Evolutionary conservation across 2,888 invertebrate species (phyloP).

Genomic region (Melanophora roralis): DNA sequence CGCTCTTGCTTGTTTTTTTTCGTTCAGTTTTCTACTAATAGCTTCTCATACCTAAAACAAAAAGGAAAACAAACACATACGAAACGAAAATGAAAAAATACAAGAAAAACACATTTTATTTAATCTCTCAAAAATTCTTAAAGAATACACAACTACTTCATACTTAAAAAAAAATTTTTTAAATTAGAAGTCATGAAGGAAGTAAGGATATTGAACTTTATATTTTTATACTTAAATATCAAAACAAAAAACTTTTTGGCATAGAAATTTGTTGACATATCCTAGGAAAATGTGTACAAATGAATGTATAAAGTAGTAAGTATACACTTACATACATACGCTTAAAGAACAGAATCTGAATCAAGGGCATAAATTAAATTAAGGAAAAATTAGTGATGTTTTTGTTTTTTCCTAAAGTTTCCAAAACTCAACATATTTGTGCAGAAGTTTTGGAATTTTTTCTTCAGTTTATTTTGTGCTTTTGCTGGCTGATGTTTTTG

Average conservation of each 20-base stretch:
- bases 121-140: neutral
- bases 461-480: neutral
- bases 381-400: too few relatives aligned
- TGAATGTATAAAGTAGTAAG: too few relatives aligned
- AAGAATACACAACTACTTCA: neutral
- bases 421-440: too few relatives aligned
- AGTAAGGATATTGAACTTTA: constrained; percentile 60
- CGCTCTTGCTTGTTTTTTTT: too few relatives aligned
- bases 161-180: constrained; percentile 19
- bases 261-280: constrained; percentile 56
- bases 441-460: too few relatives aligned
- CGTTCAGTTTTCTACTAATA: neutral
- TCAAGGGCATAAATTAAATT: constrained; percentile 12
- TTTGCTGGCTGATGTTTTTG: neutral
- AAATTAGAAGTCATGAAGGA: constrained; percentile 50
- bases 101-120: neutral
- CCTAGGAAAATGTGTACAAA: constrained; percentile 13
- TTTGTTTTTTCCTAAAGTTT: too few relatives aligned
- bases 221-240: neutral
- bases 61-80: constrained; percentile 9
- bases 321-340: too few relatives aligned
- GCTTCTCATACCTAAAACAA: constrained; percentile 21
- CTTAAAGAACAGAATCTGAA: neutral
- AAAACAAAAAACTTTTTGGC: constrained; percentile 51
- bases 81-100: neutral